These are phyloP conservation scores for Alentia gelatinosa DNA, from an alignment of 2,888 invertebrate genomes.

Conservation along the genomic window DNA sequence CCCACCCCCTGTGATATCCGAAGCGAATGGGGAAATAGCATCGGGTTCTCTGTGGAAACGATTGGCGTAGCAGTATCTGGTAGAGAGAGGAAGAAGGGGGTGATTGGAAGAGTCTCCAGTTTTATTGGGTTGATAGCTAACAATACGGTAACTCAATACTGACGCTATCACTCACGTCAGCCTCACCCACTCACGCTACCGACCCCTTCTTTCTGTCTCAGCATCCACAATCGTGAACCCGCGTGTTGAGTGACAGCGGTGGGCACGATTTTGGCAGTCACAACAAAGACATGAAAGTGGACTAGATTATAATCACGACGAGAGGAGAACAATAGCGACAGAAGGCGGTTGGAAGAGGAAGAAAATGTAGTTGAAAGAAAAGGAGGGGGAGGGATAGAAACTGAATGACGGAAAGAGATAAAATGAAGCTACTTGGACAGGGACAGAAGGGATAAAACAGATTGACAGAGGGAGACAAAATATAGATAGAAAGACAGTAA, in stretches of 20 bases:
- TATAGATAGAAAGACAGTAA: too few species aligned
- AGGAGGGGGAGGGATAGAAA: too few species aligned
- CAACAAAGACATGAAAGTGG: constrained; percentile 7
- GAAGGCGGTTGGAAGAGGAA: too few species aligned
- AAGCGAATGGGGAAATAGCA: not conserved
- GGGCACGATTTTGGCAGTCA: not conserved
- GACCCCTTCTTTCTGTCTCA: not conserved
- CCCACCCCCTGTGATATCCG: not conserved
- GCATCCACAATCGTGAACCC: not conserved
- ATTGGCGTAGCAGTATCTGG: too few species aligned
- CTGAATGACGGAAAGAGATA: too few species aligned
- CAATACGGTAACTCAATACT: not conserved
- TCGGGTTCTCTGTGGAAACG: not conserved
- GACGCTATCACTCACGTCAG: not conserved
- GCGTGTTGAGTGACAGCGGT: not conserved
- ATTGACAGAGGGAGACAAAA: too few species aligned
- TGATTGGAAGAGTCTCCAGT: not conserved
- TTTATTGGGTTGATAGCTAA: not conserved
- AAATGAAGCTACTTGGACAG: too few species aligned
- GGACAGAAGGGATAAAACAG: too few species aligned
- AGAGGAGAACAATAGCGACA: not conserved
- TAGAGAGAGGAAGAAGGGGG: too few species aligned
- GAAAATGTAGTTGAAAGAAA: too few species aligned
- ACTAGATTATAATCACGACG: not conserved
- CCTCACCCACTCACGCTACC: not conserved